Evolutionary conservation across 2,113 vertebrate species (phyloP).

Genomic region (Lipophrys pholis): DNA sequence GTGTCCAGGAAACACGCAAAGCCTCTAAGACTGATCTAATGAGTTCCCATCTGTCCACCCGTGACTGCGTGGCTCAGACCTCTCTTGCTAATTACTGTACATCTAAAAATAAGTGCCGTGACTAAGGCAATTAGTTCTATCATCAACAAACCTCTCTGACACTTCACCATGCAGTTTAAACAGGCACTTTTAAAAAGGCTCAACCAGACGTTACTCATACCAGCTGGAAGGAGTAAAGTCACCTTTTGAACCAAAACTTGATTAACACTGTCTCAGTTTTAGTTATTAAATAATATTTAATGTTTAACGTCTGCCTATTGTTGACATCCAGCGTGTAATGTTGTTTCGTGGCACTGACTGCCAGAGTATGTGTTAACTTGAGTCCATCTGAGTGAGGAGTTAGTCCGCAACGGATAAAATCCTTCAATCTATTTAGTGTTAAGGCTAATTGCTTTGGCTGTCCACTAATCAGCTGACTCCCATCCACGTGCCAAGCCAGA

Average conservation of each 20-base stretch:
- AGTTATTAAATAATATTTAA: too few relatives aligned
- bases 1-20: conserved; percentile 56
- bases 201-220: background rate
- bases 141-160: conserved; percentile 25
- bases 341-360: conserved; percentile 1
- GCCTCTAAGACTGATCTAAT: conserved; percentile 67
- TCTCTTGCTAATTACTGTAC: conserved; percentile 57
- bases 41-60: conserved; percentile 65
- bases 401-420: conserved; percentile 27
- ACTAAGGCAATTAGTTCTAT: conserved; percentile 51
- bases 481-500: conserved; percentile 27
- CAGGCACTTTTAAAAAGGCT: background rate
- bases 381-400: conserved; percentile 11
- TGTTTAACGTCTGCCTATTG: conserved; percentile 5
- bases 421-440: conserved; percentile 59
- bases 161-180: background rate
- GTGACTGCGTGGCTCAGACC: conserved; percentile 44
- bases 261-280: too few relatives aligned
- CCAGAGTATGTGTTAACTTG: background rate
- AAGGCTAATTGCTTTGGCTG: conserved; percentile 57
- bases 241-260: too few relatives aligned
- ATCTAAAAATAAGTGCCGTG: conserved; percentile 51
- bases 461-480: conserved; percentile 67
- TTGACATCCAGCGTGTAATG: background rate
- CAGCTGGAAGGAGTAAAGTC: background rate